Evolutionary conservation across 2,797 vertebrate species (phyloP).

Genomic region (Sebastes iracundus): DNA sequence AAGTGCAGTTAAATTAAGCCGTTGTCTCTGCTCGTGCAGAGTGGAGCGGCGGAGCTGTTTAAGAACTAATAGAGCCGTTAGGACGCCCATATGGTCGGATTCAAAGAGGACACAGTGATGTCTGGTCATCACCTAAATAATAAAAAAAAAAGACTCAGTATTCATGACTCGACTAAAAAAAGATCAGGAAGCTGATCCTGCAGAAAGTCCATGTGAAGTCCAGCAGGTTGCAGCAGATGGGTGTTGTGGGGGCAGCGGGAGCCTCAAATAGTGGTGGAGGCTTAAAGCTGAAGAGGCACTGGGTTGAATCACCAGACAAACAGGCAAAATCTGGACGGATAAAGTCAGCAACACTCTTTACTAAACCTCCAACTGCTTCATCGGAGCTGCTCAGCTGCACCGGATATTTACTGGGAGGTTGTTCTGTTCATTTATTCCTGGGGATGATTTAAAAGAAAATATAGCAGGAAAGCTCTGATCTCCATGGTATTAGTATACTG

Average conservation of each 20-base stretch:
- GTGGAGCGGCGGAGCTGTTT: constrained; percentile 29
- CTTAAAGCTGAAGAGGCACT: constrained; percentile 17
- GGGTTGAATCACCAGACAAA: constrained; percentile 34
- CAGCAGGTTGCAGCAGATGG: constrained; percentile 13
- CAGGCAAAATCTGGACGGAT: constrained; percentile 14
- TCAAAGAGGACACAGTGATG: background rate
- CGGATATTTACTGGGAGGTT: background rate
- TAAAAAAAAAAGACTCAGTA: background rate
- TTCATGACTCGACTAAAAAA: constrained; percentile 1
- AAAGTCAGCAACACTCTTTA: background rate
- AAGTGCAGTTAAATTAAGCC: constrained; percentile 58
- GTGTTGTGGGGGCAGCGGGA: constrained; percentile 15
- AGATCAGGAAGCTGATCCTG: constrained; percentile 12
- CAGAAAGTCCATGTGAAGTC: constrained; percentile 8
- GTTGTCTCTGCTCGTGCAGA: constrained; percentile 30
- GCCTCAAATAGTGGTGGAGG: background rate
- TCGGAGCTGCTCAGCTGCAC: background rate
- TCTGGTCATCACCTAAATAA: constrained; percentile 3
- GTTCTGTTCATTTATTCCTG: background rate
- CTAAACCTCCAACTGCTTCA: constrained; percentile 18
- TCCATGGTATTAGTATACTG: background rate
- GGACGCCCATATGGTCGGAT: constrained; percentile 18
- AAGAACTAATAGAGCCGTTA: constrained; percentile 42
- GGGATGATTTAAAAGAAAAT: background rate
- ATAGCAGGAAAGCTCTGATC: background rate